Evolutionary conservation across 1,140 invertebrate species (phyloP), one percentile per base, ranked within the genome.

Genomic region (Diabrotica virgifera): DNA sequence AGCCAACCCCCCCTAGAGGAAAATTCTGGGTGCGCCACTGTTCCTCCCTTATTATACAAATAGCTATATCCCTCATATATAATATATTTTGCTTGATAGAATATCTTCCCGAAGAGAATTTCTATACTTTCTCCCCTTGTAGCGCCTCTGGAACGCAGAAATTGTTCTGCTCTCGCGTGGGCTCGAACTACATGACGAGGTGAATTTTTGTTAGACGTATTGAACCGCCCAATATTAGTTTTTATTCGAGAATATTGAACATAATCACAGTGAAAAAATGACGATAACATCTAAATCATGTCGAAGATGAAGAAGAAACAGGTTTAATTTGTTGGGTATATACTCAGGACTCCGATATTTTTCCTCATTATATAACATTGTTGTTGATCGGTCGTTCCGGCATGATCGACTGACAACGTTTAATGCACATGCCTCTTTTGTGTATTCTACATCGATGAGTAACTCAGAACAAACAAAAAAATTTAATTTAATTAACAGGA

Each of bases 221-320:
- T 40, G 58, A 59, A 50, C 58, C 58, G 58, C 58, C 58, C 58
- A 59, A 59, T 59, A 59, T 59, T 59, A 59, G 58, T 59, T 59
- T 59, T 51, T 59, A 59, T 59, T 59, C 58, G 58, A 59, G 58
- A 59, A 59, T 59, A 59, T 59, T 59, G 58, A 59, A 59, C 58
- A 59, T 59, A 59, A 59, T 59, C 58, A 59, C 38, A 51, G 58
- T 59, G 58, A 59, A 59, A 59, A 36, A 12, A 37, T 24, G 40
- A 40, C 58, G 58, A 59, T 59, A 59, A 59, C 58, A 59, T 59
- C 58, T 59, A 59, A 59, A 59, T 59, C 58, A 59, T 59, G 58
- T 59, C 58, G 12, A 46, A 46, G 40, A 46, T 46, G 40, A 46
- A 46, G 40, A 46, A 46, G 46, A 59, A 59, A 59, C 58, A 38